Conservation (phyloP, 2,113 vertebrate genomes). For the Varanus komodoensis region DNA sequence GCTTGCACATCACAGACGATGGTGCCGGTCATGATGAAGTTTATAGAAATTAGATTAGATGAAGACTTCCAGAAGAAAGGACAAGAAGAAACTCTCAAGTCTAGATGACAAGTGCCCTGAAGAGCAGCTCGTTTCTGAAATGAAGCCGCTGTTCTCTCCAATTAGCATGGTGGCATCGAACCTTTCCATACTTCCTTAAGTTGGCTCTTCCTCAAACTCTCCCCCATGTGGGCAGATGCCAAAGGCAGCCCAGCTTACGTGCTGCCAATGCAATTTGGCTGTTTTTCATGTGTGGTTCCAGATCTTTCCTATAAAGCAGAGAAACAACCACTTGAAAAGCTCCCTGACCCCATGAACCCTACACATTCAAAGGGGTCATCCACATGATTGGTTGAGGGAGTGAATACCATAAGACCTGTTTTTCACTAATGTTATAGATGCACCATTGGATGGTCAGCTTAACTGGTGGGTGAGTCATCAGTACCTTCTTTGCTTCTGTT, state of each 20-base stretch:
- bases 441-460: background rate
- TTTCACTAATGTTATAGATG: background rate
- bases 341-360: background rate
- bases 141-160: background rate
- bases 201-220: background rate
- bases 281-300: background rate
- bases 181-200: background rate
- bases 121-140: background rate
- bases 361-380: background rate
- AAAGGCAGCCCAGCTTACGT: too few species aligned
- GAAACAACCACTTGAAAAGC: background rate
- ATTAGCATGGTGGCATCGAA: background rate
- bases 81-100: background rate
- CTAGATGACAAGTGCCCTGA: background rate
- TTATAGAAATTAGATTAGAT: conserved; percentile 4
- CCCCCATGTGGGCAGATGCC: background rate
- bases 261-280: background rate
- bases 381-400: background rate
- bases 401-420: background rate
- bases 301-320: background rate
- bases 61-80: background rate
- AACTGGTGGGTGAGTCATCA: too few species aligned
- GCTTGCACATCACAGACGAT: too few species aligned
- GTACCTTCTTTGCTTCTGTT: too few species aligned
- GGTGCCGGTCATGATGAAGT: background rate